A percentile compares a stretch with the other conserved stretches of the same genome.
Evolutionary conservation across 2,888 invertebrate genomes (phyloP).

Genomic region (Artemia sinica): DNA sequence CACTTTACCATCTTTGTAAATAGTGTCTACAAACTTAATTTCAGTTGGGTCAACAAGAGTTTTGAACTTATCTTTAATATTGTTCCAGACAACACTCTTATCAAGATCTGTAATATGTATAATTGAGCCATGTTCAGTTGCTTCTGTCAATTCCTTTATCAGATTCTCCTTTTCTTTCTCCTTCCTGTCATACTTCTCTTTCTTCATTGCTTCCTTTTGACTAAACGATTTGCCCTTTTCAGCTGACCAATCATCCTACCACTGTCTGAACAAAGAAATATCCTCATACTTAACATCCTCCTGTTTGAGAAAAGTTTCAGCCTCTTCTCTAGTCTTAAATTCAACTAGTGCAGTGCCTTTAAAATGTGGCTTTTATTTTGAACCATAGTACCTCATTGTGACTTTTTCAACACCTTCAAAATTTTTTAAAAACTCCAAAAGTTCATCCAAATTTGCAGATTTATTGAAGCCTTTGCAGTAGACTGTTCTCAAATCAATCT

Average conservation of each 20-base stretch:
- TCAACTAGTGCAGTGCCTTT: constrained; percentile 85
- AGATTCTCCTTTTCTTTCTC: constrained; percentile 27
- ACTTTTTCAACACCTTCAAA: constrained; percentile 50
- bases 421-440: constrained; percentile 54
- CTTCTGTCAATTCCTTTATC: constrained; percentile 26
- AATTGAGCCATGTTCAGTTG: constrained; percentile 27
- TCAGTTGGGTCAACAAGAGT: constrained; percentile 25
- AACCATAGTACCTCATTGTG: constrained; percentile 43
- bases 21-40: constrained; percentile 39
- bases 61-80: constrained; percentile 40
- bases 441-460: constrained; percentile 45
- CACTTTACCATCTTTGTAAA: constrained; percentile 46
- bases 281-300: constrained; percentile 50
- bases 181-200: constrained; percentile 29
- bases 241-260: constrained; percentile 40
- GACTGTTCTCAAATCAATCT: constrained; percentile 52
- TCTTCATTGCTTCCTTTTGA: constrained; percentile 26
- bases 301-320: constrained; percentile 53
- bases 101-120: constrained; percentile 29
- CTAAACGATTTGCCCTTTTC: constrained; percentile 30
- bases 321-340: constrained; percentile 61
- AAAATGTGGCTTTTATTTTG: constrained; percentile 40
- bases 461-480: constrained; percentile 72
- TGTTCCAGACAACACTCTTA: constrained; percentile 22
- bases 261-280: constrained; percentile 44